Percentiles rank a stretch among this genome's conserved stretches.
phyloP scores from a whole-genome alignment of 1,140 invertebrate species.

The Drosophila kanapiae region DNA sequence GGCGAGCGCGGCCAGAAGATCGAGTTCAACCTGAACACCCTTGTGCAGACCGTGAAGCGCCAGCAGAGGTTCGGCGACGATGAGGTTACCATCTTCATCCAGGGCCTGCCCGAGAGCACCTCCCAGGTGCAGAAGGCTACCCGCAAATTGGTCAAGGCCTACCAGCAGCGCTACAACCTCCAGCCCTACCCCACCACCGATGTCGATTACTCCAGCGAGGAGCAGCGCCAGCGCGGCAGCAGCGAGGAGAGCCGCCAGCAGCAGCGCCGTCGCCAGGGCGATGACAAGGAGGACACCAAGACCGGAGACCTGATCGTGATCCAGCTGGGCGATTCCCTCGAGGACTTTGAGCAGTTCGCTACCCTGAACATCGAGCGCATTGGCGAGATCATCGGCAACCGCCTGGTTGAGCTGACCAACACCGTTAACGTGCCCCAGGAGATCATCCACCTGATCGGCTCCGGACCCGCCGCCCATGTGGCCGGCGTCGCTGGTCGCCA shows the following conservation, averaged over 20 bases:
- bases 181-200: conserved; percentile 18
- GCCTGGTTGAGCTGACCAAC: conserved; percentile 67
- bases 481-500: too few relatives aligned
- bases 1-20: conserved; percentile 64
- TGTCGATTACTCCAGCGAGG: conserved; percentile 26
- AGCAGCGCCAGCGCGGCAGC: conserved; percentile 45
- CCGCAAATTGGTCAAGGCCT: conserved; percentile 68
- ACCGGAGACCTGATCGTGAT: conserved; percentile 70
- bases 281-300: conserved; percentile 45
- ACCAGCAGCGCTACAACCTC: conserved; percentile 71
- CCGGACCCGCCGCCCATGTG: too few relatives aligned
- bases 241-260: conserved; percentile 66
- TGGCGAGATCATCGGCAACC: conserved; percentile 59
- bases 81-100: conserved; percentile 78
- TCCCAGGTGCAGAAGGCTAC: conserved; percentile 63
- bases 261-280: conserved; percentile 43
- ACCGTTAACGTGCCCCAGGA: conserved; percentile 68
- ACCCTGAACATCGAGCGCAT: conserved; percentile 68
- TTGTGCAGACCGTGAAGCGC: conserved; percentile 64
- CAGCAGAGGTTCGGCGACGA: conserved; percentile 73
- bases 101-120: conserved; percentile 61
- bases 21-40: conserved; percentile 63
- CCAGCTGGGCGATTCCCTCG: conserved; percentile 54
- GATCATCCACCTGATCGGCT: conserved; percentile 70
- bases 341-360: conserved; percentile 62